Percentiles rank a stretch among this genome's conserved stretches.
Evolutionary conservation across 2,113 vertebrate species (phyloP).

Genomic region (Tragelaphus strepsiceros): DNA sequence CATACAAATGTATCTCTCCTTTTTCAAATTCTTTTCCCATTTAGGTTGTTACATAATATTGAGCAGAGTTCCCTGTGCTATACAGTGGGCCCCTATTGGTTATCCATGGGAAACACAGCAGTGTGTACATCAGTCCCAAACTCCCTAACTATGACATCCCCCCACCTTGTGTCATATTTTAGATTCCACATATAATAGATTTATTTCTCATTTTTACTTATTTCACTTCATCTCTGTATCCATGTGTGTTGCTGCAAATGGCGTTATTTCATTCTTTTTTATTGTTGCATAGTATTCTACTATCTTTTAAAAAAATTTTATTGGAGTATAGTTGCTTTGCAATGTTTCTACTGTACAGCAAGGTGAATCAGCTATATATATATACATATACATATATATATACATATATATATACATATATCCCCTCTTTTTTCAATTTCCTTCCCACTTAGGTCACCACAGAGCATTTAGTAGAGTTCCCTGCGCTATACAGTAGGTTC

Average conservation of each 20-base stretch:
- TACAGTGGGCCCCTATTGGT: background rate
- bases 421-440: background rate
- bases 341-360: background rate
- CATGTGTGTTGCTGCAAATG: background rate
- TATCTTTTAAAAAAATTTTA: background rate
- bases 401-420: background rate
- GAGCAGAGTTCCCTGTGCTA: background rate
- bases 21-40: background rate
- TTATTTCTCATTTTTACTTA: background rate
- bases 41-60: background rate
- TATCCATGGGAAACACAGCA: background rate
- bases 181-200: background rate
- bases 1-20: background rate
- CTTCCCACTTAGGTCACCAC: background rate
- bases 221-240: background rate
- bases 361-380: background rate
- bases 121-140: background rate
- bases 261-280: background rate
- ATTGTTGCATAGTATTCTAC: background rate
- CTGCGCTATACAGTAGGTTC: background rate
- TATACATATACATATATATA: background rate
- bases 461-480: background rate
- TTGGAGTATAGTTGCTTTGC: background rate
- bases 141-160: background rate
- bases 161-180: background rate